These are phyloP conservation scores for Rhagonycha lutea DNA, from an alignment of 2,888 invertebrate species.

Conservation along the genomic window DNA sequence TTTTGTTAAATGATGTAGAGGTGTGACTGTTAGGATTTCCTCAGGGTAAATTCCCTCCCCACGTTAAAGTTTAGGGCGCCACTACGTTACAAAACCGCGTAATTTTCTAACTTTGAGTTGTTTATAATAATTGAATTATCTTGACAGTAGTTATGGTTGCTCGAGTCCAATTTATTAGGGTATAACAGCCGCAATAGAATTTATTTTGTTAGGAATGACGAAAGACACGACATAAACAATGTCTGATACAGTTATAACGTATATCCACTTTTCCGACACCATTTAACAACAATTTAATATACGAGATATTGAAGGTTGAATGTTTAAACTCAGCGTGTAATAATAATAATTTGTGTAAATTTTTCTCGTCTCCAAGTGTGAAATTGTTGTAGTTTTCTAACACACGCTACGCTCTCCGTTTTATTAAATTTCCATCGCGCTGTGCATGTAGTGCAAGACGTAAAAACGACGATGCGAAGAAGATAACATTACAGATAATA, in stretches of 20 bases:
- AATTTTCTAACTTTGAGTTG: neutral
- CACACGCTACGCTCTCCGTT: conserved; percentile 28
- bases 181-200: conserved; percentile 10
- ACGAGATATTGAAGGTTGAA: neutral
- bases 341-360: conserved; percentile 33
- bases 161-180: conserved; percentile 11
- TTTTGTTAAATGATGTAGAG: too few relatives aligned
- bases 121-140: neutral
- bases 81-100: neutral
- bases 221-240: conserved; percentile 9
- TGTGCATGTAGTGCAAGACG: conserved; percentile 10
- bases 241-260: conserved; percentile 18
- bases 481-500: conserved; percentile 34
- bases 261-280: conserved; percentile 1
- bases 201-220: conserved; percentile 13
- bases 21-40: neutral
- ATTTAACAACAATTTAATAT: conserved; percentile 12
- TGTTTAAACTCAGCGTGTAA: conserved; percentile 22
- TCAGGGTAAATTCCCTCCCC: neutral
- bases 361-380: conserved; percentile 32
- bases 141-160: neutral
- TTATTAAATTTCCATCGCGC: conserved; percentile 2
- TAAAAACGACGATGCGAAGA: conserved; percentile 20
- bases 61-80: neutral
- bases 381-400: conserved; percentile 31